These are phyloP conservation scores for Melanostigma gelatinosum DNA, from an alignment of 2,113 vertebrate genomes.

Conservation along the genomic window DNA sequence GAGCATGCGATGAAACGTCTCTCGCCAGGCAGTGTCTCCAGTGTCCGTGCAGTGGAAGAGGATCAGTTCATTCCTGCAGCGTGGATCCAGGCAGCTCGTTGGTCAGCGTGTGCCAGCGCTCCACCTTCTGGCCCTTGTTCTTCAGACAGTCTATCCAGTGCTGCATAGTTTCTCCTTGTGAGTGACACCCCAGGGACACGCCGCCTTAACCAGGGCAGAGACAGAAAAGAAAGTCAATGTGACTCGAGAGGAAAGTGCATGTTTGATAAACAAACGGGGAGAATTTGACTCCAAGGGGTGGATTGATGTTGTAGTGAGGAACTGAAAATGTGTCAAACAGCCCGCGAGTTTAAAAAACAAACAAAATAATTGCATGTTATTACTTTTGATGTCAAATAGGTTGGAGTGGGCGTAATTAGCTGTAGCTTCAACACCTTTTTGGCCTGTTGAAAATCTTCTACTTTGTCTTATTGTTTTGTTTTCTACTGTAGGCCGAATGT, in stretches of 20 bases:
- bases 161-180: conserved; percentile 86
- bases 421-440: background rate
- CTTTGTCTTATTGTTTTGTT: background rate
- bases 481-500: background rate
- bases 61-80: conserved; percentile 75
- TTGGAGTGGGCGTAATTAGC: background rate
- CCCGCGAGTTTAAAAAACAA: too few relatives aligned
- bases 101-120: conserved; percentile 92
- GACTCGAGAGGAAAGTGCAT: background rate
- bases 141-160: conserved; percentile 92
- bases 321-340: background rate
- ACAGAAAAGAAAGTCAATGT: background rate
- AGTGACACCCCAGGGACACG: conserved; percentile 86
- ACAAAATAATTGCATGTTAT: background rate
- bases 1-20: conserved; percentile 56
- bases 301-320: background rate
- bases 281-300: background rate
- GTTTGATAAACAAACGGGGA: background rate
- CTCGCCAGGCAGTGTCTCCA: conserved; percentile 18
- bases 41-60: conserved; percentile 11
- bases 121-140: conserved; percentile 86
- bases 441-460: background rate
- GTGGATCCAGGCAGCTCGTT: conserved; percentile 88
- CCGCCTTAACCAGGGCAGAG: conserved; percentile 75
- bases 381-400: background rate